Percentiles rank a stretch among this genome's conserved stretches.
Evolutionary conservation across 2,888 invertebrate genomes (phyloP).

Genomic region (Tachystola acroxantha): DNA sequence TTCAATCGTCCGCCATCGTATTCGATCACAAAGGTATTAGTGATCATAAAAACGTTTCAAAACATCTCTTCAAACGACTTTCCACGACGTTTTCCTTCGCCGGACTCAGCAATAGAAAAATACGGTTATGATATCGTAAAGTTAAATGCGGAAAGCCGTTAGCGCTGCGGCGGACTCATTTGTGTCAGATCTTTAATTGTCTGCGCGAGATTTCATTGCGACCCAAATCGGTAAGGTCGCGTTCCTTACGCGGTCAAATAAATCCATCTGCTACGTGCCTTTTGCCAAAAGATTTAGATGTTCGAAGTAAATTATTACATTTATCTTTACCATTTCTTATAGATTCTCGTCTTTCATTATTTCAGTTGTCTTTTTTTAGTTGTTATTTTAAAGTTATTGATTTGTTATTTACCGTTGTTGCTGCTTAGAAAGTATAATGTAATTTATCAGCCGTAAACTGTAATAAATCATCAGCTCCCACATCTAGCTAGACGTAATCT

Average conservation of each 20-base stretch:
- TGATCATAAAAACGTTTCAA: background rate
- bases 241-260: constrained; percentile 33
- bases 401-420: no score
- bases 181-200: constrained; percentile 47
- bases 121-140: constrained; percentile 33
- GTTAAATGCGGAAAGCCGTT: constrained; percentile 21
- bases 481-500: no score
- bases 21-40: background rate
- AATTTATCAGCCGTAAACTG: no score
- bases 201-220: constrained; percentile 47
- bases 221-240: constrained; percentile 37
- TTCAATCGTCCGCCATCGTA: background rate
- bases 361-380: background rate
- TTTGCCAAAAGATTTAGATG: constrained; percentile 1
- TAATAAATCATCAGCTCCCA: no score
- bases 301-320: background rate
- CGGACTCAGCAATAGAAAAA: constrained; percentile 20
- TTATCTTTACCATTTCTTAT: background rate
- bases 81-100: background rate
- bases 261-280: constrained; percentile 23
- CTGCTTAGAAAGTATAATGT: no score
- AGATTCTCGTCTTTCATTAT: background rate
- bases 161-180: constrained; percentile 28
- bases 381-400: no score
- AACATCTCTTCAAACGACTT: constrained; percentile 2